Evolutionary conservation across 2,797 vertebrate species (phyloP).

Genomic region (Sarcophilus harrisii): DNA sequence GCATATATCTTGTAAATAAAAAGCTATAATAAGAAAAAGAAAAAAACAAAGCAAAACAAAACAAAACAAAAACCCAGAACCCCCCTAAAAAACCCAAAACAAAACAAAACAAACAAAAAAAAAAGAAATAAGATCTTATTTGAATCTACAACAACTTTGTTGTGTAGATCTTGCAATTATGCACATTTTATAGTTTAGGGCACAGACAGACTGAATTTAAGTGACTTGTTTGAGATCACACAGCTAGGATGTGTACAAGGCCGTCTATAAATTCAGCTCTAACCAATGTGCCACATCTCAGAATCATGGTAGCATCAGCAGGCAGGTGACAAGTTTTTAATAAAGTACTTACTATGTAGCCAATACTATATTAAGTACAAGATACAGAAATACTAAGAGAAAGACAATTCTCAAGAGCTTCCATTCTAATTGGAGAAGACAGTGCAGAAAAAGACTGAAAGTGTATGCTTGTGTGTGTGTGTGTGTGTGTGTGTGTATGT

Average conservation of each 20-base stretch:
- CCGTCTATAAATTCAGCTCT: background rate
- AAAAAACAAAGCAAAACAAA: too few species aligned
- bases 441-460: background rate
- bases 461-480: background rate
- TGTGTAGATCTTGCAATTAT: background rate
- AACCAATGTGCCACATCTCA: background rate
- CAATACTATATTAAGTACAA: background rate
- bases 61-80: too few species aligned
- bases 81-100: too few species aligned
- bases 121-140: background rate
- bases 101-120: too few species aligned
- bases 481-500: background rate
- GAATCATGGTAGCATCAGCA: background rate
- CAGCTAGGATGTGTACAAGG: background rate
- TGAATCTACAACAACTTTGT: background rate
- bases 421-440: background rate
- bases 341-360: background rate
- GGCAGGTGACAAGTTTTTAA: background rate
- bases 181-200: background rate
- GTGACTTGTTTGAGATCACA: background rate
- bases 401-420: background rate
- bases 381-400: background rate
- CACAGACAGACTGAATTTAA: background rate
- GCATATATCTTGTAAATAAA: too few species aligned
- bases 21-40: too few species aligned